These are phyloP conservation scores for Torymus tubicola DNA, from an alignment of 2,888 invertebrate species.

Conservation along the genomic window DNA sequence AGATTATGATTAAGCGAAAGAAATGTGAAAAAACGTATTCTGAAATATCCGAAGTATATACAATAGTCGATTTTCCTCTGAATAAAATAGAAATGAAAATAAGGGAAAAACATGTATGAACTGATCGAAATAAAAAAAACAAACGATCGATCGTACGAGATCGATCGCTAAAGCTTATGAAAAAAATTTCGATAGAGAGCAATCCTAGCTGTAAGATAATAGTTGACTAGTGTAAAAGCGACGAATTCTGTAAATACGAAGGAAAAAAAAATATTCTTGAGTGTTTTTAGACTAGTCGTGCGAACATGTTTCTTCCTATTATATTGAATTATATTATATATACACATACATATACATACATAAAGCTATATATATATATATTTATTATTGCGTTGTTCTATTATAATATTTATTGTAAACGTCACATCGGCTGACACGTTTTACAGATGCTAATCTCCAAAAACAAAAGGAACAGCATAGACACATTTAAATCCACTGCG, in stretches of 20 bases:
- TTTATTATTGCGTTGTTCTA: constrained; percentile 76
- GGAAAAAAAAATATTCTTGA: constrained; percentile 64
- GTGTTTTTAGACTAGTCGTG: constrained; percentile 74
- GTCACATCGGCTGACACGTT: constrained; percentile 67
- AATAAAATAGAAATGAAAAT: constrained; percentile 17
- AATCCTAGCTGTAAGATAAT: constrained; percentile 67
- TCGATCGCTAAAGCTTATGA: constrained; percentile 56
- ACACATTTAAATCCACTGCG: constrained; percentile 46
- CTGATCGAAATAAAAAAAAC: constrained; percentile 20
- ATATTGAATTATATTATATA: constrained; percentile 67
- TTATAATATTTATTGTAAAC: constrained; percentile 75
- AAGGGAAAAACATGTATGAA: constrained; percentile 24
- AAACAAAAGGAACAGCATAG: constrained; percentile 55
- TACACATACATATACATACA: constrained; percentile 65
- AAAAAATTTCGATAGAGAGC: constrained; percentile 50
- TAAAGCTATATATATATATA: constrained; percentile 68
- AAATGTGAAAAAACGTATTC: constrained; percentile 56
- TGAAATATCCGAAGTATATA: constrained; percentile 7
- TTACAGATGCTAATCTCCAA: constrained; percentile 62
- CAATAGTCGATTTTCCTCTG: constrained; percentile 7
- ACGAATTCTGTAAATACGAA: constrained; percentile 69
- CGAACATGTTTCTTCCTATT: constrained; percentile 75
- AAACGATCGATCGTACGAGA: constrained; percentile 51
- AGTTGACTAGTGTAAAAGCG: constrained; percentile 64
- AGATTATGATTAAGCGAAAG: constrained; percentile 17